Conservation (phyloP, 2,888 invertebrate species). For the Neocrepidodera transversa region DNA sequence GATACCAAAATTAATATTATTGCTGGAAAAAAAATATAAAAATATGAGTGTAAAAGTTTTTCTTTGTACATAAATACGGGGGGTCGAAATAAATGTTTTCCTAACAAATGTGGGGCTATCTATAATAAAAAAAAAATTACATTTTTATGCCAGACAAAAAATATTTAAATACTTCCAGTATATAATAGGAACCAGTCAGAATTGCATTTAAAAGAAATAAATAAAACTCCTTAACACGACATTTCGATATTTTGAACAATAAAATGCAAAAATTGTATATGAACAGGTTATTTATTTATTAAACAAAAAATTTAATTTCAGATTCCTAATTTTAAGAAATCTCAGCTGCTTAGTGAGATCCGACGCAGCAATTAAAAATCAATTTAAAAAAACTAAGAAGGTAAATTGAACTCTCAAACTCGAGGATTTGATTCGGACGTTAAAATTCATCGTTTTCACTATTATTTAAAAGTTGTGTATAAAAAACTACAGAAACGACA, state of each 20-base stretch:
- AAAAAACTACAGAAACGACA: slow-evolving; percentile 43
- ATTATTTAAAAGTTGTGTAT: slow-evolving; percentile 29
- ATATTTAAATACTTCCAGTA: slow-evolving; percentile 25
- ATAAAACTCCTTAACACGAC: slow-evolving; percentile 25
- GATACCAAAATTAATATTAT: too few relatives aligned
- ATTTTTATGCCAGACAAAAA: too few relatives aligned
- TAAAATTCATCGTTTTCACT: slow-evolving; percentile 34
- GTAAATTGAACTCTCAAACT: slow-evolving; percentile 12
- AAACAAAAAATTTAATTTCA: slow-evolving; percentile 33
- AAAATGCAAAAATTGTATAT: slow-evolving; percentile 34
- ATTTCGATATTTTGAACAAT: slow-evolving; percentile 30
- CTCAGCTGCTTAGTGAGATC: slow-evolving; percentile 36
- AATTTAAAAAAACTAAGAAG: slow-evolving; percentile 13
- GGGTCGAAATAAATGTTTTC: too few relatives aligned
- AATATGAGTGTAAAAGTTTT: too few relatives aligned
- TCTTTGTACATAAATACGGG: too few relatives aligned
- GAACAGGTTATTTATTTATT: slow-evolving; percentile 33
- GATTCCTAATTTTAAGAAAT: slow-evolving; percentile 31
- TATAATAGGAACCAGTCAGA: slow-evolving; percentile 29
- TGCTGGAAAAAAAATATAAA: too few relatives aligned
- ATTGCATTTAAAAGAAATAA: too few relatives aligned
- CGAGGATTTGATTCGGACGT: slow-evolving; percentile 43
- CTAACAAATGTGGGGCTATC: too few relatives aligned
- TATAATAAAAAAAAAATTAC: too few relatives aligned
- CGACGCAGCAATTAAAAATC: slow-evolving; percentile 20